Conservation (phyloP, 2,113 vertebrate genomes). For the Petromus typicus region DNA sequence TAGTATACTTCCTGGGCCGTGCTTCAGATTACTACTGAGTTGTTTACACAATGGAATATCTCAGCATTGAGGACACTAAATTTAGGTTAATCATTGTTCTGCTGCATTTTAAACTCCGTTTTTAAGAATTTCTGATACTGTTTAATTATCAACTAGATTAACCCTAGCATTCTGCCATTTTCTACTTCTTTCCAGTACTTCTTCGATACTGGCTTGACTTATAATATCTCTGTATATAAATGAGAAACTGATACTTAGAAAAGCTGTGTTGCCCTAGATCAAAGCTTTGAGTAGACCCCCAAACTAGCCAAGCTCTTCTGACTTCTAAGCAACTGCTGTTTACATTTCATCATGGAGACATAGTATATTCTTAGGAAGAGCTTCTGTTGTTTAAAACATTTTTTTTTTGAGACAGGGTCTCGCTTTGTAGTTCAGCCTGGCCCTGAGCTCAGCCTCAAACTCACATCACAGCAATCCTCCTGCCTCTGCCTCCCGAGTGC, state of each 20-base stretch:
- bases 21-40: not conserved
- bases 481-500: too few relatives aligned
- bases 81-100: not conserved
- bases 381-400: not conserved
- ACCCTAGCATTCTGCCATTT: not conserved
- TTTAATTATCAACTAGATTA: conserved; percentile 23
- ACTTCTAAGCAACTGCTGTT: not conserved
- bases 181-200: not conserved
- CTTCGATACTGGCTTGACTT: not conserved
- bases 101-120: not conserved
- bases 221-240: conserved; percentile 8
- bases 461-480: too few relatives aligned
- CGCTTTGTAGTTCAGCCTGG: too few relatives aligned
- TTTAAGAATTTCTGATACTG: conserved; percentile 24
- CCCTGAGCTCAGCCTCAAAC: too few relatives aligned
- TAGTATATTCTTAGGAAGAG: not conserved
- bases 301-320: conserved; percentile 29
- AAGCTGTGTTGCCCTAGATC: not conserved
- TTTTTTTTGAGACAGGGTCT: too few relatives aligned
- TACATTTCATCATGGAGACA: not conserved
- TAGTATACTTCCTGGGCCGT: not conserved
- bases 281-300: not conserved
- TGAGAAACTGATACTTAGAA: conserved; percentile 42
- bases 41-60: not conserved
- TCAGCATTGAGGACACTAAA: not conserved